Evolutionary conservation across 2,888 invertebrate genomes (phyloP), one percentile per base, ranked within the genome.

Genomic region (Lasioglossum figueresi): DNA sequence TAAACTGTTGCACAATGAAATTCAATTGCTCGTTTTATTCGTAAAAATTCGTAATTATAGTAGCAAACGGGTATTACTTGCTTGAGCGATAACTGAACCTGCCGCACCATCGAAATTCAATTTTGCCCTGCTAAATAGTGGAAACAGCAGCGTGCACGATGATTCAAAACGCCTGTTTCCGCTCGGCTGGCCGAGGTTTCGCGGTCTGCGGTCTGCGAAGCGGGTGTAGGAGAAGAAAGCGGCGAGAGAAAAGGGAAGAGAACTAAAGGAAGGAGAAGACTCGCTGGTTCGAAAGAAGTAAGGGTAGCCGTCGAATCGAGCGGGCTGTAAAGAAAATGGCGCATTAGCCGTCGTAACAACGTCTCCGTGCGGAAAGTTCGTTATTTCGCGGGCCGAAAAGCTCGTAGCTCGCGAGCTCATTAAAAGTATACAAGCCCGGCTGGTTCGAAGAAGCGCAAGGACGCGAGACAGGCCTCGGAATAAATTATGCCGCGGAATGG

Each of bases 401-500:
- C 59, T 48, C 56, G 56, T 52, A 81, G 70, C 78, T 78, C n/a
- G 43, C 63, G 73, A 79, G 75, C 73, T 77, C 80, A 52, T 80
- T 70, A 77, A 72, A 80, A 66, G 43, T 70, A 31, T 76, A 73
- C 63, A 79, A 79, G 70, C 59, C 23, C 14, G n/a, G 48, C 16
- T 43, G 48, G 37, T 31, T 27, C 59, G 71, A 68, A 68, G 70
- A 77, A 71, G 52, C 68, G 31, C 66, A 75, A 72, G 73, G 82
- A 68, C 71, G 68, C 74, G 75, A 37, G 52, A 56, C 27, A 66
- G 68, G 82, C 31, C 63, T 72, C 66, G 68, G 27, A 81, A 83
- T 77, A 76, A 80, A 79, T 86, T 79, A 79, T 68, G 31, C 27
- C 48, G 70, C 52, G 74, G 48, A 80, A 78, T 43, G 34, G 52